Percentiles rank a stretch among this genome's conserved stretches.
Evolutionary conservation across 2,888 invertebrate genomes (phyloP).

Genomic region (Onchidella celtica): DNA sequence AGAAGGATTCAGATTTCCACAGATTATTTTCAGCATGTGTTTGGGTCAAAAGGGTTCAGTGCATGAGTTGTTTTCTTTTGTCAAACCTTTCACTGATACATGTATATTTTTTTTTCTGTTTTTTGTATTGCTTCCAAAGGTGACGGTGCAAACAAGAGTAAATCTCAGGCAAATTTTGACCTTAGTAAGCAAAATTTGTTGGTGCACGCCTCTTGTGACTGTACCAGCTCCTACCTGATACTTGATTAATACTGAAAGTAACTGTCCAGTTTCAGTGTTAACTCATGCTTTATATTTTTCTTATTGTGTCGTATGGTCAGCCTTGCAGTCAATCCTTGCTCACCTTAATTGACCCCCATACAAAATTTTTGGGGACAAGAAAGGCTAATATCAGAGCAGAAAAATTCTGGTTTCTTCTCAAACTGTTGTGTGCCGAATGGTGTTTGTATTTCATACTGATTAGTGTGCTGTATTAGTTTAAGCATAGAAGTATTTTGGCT

Average conservation of each 20-base stretch:
- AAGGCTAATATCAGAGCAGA: no score
- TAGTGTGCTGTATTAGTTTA: background rate
- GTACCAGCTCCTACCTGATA: constrained; percentile 52
- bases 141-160: constrained; percentile 54
- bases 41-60: background rate
- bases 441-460: constrained; percentile 1
- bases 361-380: no score
- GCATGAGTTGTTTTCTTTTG: constrained; percentile 44
- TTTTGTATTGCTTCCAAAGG: constrained; percentile 54
- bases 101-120: constrained; percentile 28
- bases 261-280: constrained; percentile 46
- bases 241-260: constrained; percentile 51
- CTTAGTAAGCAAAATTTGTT: constrained; percentile 55
- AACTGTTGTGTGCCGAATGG: constrained; percentile 24
- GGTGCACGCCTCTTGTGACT: constrained; percentile 55
- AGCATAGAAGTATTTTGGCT: background rate
- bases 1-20: no score
- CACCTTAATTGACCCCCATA: no score
- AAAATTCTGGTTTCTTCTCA: no score
- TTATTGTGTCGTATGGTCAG: constrained; percentile 44
- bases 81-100: constrained; percentile 43
- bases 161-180: constrained; percentile 54
- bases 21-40: no score
- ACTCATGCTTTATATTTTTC: constrained; percentile 39
- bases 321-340: constrained; percentile 43